phyloP scores from a whole-genome alignment of 2,113 vertebrate genomes.

The Tragelaphus scriptus region DNA sequence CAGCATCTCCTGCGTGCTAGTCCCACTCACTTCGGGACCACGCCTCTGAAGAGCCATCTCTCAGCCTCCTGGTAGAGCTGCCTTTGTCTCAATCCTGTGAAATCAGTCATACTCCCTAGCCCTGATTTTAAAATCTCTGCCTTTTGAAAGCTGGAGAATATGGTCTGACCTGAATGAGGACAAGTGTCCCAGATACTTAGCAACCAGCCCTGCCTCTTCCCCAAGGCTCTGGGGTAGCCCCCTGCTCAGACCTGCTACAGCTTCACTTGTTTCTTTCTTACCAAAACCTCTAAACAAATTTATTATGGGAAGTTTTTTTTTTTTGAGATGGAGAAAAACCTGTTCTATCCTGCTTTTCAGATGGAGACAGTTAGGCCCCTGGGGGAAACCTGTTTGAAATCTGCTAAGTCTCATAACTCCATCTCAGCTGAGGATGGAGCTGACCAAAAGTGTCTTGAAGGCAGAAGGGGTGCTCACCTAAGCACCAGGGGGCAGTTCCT shows the following conservation, averaged over 20 bases:
- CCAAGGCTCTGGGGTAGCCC: neutral
- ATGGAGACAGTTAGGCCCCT: neutral
- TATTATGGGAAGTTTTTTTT: neutral
- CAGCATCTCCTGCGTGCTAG: neutral
- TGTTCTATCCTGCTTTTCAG: neutral
- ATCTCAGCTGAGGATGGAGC: neutral
- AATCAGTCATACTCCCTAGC: neutral
- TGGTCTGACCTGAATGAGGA: neutral
- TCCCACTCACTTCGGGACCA: neutral
- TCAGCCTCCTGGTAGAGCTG: neutral
- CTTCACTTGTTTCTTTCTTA: neutral
- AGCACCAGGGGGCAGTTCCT: rapidly evolving
- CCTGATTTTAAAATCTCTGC: neutral
- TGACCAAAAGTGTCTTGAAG: neutral
- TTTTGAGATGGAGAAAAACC: neutral
- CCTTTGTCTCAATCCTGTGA: too few relatives aligned
- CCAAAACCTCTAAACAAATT: neutral
- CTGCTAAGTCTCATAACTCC: neutral
- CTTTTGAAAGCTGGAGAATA: neutral
- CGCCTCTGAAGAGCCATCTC: neutral
- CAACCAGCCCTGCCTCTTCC: neutral
- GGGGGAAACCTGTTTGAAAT: neutral
- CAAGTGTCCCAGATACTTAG: neutral
- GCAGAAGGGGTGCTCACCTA: neutral
- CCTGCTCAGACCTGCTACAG: neutral